Base-by-base conservation (phyloP, 2,888 invertebrate species). In the Plagodis dolabraria region DNA sequence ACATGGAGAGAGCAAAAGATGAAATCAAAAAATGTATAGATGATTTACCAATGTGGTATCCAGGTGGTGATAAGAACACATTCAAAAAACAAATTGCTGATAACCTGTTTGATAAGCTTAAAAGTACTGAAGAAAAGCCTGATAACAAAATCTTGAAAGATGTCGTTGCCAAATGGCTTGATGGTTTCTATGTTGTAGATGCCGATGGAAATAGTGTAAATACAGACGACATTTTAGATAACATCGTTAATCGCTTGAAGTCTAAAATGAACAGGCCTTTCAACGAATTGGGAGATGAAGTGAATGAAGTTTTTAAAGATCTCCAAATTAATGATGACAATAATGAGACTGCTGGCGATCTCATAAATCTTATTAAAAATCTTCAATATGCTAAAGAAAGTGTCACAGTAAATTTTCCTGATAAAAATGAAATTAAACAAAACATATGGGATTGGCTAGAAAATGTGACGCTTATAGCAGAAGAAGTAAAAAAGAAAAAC, bases 21-120 rank as follows among this genome's bases (percentile, higher is more conserved):
- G 70, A 68, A 48, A 74, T 82, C 5, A 53, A 57, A 34, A 60
- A 58, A 36, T 78, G 70, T 33, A 44, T 85, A 5, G 61, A 72
- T 10, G 63, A 60, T 33, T 65, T 83, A 42, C 80, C 82, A 0
- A 77, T 86, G 63, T 84, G 85, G 85, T 64, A 62, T 34, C 80
- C 81, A 7, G 70, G 56, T 5, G 57, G 58, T 6, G 73, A 79
- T 2, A 64, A 69, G 47, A 61, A 72, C 4, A 43, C 12, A 5
- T 75, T 83, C 43, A 79, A 71, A 60, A 64, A 72, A 4, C 64
- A 68, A 50, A 59, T 83, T 6, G 53, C 68, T 52, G 67, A 76
- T 38, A 72, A 65, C 35, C 69, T 85, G 10, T 52, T 68, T 5
- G 56, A 61, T 4, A 74, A 44, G 33, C 40, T 40, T 5, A 8